Base-by-base conservation (phyloP, 2,113 vertebrate genomes). In the Vicugna pacos region DNA sequence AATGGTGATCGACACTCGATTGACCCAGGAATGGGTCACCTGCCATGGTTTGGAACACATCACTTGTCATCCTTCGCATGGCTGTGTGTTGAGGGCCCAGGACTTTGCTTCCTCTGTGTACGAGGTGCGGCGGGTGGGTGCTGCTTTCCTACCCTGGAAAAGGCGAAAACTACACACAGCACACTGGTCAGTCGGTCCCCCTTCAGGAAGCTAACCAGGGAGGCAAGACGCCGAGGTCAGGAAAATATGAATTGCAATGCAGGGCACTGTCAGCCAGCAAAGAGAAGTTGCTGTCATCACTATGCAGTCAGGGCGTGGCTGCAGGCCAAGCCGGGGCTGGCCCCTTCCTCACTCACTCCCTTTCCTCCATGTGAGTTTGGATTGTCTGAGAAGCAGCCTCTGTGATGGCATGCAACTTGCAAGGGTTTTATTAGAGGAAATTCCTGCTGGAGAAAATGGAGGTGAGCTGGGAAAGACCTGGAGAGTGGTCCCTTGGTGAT, bases 221-320 rank as follows among this genome's bases (percentile, higher is more conserved):
- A 76, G 20, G 30, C 58, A 6, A 87, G 35, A 38, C 22, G 3
- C 72, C 35, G 64, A 67, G 76, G 42, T 26, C 16, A 58, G 76
- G 79, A 42, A 52, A 84, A 30, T 28, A 30, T 6, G 6, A 76
- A 35, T 9, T 9, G 32, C 60, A 58, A 10, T 19, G 1, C 9
- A 56, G 24, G 32, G 52, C 26, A 7, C 9, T 2, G 0, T 11
- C 20, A 32, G 26, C 35, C 38, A 35, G 52, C 32, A 3, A 12
- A 38, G 3, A 28, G 32, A 30, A 52, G 38, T 17, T 5, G 10
- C 76, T 0, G 2, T 52, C 24, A 1, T 13, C 17, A 1, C 8
- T 26, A 13, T 22, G 69, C 48, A 17, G 14, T 11, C 35, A 10
- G 46, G 50, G 38, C 10, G 30, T 20, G 6, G 19, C 30, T 75